Conservation (phyloP, 2,888 invertebrate genomes). For the Eupithecia inturbata region DNA sequence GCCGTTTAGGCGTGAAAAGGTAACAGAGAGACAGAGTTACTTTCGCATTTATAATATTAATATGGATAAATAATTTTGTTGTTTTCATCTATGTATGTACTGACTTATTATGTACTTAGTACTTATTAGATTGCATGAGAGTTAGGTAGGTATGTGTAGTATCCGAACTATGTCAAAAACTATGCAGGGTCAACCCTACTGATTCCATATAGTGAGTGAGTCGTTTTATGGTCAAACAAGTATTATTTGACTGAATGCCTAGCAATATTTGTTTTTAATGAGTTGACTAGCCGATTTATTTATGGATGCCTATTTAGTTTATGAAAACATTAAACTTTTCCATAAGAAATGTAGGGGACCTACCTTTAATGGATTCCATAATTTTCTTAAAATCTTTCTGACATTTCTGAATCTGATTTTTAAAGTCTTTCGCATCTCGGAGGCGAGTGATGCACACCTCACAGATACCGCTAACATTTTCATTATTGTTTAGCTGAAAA, state of each 20-base stretch:
- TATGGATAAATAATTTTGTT: no score
- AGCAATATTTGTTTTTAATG: neutral
- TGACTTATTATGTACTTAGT: no score
- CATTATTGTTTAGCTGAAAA: neutral
- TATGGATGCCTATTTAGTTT: no score
- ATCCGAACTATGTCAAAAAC: no score
- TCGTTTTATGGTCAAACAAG: no score
- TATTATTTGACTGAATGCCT: neutral
- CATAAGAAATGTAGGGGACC: slow-evolving; percentile 45
- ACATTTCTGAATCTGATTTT: slow-evolving; percentile 71
- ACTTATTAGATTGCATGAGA: no score
- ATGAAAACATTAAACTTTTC: neutral
- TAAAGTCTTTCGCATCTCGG: slow-evolving; percentile 73
- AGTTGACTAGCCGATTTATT: neutral
- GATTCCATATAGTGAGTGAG: no score
- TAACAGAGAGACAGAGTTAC: no score
- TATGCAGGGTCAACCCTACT: no score
- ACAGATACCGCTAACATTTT: slow-evolving; percentile 68
- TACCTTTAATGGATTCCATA: slow-evolving; percentile 55
- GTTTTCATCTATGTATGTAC: no score
- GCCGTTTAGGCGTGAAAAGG: no score
- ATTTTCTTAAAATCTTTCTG: slow-evolving; percentile 58
- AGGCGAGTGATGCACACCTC: slow-evolving; percentile 77
- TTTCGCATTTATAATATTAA: no score
- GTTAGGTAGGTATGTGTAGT: neutral